Percentiles rank a stretch among this genome's conserved stretches.
Conservation (phyloP, 1,140 invertebrate genomes). For the Megalopta genalis region DNA sequence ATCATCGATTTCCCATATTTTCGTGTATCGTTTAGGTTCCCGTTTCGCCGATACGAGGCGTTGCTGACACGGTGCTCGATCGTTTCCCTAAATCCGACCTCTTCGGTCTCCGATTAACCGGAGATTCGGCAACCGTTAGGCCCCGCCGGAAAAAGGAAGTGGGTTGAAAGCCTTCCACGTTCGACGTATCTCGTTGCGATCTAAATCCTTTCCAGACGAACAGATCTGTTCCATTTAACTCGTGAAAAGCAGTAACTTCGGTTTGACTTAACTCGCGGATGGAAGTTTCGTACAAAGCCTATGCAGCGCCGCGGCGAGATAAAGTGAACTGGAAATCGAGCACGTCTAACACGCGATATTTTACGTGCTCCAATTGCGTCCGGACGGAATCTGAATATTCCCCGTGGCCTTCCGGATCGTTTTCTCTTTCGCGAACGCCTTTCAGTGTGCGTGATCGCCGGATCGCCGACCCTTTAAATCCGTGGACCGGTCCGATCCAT, state of each 20-base stretch:
- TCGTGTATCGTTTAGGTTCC: not conserved
- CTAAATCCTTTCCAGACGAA: constrained; percentile 33
- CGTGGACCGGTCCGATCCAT: too few relatives aligned
- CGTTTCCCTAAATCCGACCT: not conserved
- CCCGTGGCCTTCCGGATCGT: too few relatives aligned
- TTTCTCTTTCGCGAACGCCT: not conserved
- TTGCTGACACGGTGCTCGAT: not conserved
- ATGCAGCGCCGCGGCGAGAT: not conserved
- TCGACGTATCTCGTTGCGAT: constrained; percentile 32
- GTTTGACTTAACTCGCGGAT: constrained; percentile 38
- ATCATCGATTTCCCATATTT: not conserved
- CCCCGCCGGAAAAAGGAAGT: too few relatives aligned
- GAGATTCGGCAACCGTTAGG: not conserved
- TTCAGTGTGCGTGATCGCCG: not conserved
- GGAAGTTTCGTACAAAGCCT: constrained; percentile 9
- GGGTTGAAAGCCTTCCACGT: constrained; percentile 13
- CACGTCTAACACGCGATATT: not conserved
- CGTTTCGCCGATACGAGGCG: not conserved
- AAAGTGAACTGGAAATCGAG: constrained; percentile 16
- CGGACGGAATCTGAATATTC: not conserved
- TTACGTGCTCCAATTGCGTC: not conserved
- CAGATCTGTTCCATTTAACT: constrained; percentile 42
- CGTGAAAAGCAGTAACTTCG: constrained; percentile 26
- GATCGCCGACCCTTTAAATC: too few relatives aligned
- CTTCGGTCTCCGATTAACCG: not conserved